These are phyloP conservation scores for Nephrotoma appendiculata DNA, from an alignment of 2,888 invertebrate species.

Conservation along the genomic window DNA sequence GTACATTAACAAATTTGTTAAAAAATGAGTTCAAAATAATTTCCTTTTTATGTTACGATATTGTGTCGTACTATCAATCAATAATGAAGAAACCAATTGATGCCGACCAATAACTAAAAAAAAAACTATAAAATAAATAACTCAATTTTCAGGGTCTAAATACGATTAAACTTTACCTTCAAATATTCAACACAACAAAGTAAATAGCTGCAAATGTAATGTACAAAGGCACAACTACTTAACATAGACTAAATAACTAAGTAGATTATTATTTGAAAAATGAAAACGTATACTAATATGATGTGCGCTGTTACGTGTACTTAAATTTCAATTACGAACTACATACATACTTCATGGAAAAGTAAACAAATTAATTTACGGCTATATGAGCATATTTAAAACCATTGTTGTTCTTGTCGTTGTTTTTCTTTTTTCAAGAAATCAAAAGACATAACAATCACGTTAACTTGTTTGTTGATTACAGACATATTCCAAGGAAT, in stretches of 20 bases:
- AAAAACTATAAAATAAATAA: not conserved
- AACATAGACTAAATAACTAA: not conserved
- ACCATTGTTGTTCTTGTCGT: not conserved
- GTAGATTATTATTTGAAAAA: not conserved
- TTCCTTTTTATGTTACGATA: not conserved
- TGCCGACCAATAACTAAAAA: not conserved
- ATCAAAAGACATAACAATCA: not conserved
- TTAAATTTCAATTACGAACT: not conserved
- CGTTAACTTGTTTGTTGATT: not conserved
- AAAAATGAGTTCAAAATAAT: not conserved
- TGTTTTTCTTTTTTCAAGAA: not conserved
- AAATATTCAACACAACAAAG: not conserved
- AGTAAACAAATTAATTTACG: not conserved
- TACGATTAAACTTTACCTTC: not conserved
- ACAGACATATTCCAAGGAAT: not conserved
- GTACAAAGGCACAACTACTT: not conserved
- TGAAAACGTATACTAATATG: not conserved
- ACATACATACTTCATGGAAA: not conserved
- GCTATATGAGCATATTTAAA: not conserved
- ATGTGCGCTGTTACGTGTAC: not conserved
- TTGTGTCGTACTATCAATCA: not conserved
- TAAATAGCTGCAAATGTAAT: not conserved
- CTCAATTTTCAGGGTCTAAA: not conserved
- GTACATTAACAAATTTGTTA: not conserved
- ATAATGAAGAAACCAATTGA: not conserved